These are phyloP conservation scores for Gonatopus flavifemur DNA, from an alignment of 1,140 invertebrate genomes.

Conservation along the genomic window DNA sequence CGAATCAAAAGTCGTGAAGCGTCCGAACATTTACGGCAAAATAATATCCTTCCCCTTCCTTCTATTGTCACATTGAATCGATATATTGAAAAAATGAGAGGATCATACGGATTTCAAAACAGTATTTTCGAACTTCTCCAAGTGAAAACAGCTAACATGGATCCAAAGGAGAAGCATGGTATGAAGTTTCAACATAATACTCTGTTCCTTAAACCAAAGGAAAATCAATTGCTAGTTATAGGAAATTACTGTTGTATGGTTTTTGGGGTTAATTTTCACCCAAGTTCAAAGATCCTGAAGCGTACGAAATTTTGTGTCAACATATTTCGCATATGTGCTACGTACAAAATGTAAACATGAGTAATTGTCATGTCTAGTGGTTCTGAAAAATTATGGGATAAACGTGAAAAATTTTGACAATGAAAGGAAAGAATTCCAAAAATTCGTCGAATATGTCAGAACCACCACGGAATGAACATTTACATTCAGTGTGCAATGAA, in stretches of 20 bases:
- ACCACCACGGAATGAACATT: too few relatives aligned
- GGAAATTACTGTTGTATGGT: background rate
- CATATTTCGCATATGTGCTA: too few relatives aligned
- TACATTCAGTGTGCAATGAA: too few relatives aligned
- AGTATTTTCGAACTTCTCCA: background rate
- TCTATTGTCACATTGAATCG: background rate
- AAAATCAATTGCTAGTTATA: background rate
- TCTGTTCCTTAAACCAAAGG: background rate
- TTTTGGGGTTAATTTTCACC: too few relatives aligned
- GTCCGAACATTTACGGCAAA: background rate
- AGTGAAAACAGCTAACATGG: background rate
- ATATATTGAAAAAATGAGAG: slow-evolving; percentile 3
- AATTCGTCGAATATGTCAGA: too few relatives aligned
- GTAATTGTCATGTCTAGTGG: too few relatives aligned
- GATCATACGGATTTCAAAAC: background rate
- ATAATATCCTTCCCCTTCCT: background rate
- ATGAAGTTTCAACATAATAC: background rate
- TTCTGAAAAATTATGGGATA: too few relatives aligned
- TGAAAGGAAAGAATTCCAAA: too few relatives aligned
- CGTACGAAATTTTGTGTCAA: too few relatives aligned
- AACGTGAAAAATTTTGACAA: too few relatives aligned
- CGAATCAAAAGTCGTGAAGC: background rate
- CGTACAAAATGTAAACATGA: too few relatives aligned
- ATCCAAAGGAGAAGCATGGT: background rate
- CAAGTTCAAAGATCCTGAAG: too few relatives aligned